Conservation (phyloP, 2,888 invertebrate species). For the Cetonia aurata region DNA sequence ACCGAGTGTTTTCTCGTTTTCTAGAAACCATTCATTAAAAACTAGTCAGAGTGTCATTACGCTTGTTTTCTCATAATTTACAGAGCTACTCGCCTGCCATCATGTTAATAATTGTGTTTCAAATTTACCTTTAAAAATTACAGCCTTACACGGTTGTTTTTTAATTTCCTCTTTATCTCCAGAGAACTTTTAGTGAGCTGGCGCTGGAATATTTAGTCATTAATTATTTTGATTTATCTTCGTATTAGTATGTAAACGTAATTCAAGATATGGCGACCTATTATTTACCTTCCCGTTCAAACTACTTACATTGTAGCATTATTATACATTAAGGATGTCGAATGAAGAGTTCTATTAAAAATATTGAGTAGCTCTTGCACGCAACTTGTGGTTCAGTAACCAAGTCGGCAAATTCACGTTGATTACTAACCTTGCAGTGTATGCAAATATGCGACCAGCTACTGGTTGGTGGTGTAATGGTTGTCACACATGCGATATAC, state of each 20-base stretch:
- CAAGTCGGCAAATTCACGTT: conserved; percentile 50
- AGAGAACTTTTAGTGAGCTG: conserved; percentile 7
- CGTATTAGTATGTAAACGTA: not conserved
- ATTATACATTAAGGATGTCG: conserved; percentile 10
- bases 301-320: conserved; percentile 11
- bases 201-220: conserved; percentile 13
- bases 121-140: conserved; percentile 30
- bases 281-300: conserved; percentile 7
- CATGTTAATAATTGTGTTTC: conserved; percentile 34
- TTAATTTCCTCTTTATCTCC: conserved; percentile 1
- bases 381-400: conserved; percentile 31
- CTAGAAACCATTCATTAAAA: conserved; percentile 56
- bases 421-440: conserved; percentile 48
- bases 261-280: conserved; percentile 10
- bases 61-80: conserved; percentile 55
- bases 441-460: conserved; percentile 51
- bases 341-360: conserved; percentile 43
- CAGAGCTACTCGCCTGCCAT: conserved; percentile 48
- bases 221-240: conserved; percentile 32
- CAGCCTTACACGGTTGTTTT: not conserved
- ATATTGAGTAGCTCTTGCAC: conserved; percentile 42
- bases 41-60: conserved; percentile 57
- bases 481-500: conserved; percentile 49
- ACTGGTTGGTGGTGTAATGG: conserved; percentile 49
- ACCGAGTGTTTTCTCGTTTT: conserved; percentile 17